phyloP scores from a whole-genome alignment of 2,797 vertebrate species.

The Peromyscus melanophrys region DNA sequence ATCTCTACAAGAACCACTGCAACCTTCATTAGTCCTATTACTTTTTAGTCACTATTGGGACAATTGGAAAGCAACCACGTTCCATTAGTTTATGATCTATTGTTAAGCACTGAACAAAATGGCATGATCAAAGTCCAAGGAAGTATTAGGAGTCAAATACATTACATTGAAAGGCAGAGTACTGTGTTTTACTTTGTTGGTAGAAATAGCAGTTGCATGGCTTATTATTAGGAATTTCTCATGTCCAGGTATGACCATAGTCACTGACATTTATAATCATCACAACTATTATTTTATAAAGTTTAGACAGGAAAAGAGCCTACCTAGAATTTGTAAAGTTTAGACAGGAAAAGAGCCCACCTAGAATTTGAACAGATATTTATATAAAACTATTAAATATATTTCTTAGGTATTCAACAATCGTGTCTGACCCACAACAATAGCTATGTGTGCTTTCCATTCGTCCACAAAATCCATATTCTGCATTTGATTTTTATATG shows the following conservation, averaged over 20 bases:
- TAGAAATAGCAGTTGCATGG: conserved; percentile 10
- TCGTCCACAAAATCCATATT: conserved; percentile 46
- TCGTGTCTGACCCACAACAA: not conserved
- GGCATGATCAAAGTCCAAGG: not conserved
- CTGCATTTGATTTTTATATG: not conserved
- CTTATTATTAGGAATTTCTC: not conserved
- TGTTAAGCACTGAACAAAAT: conserved; percentile 56
- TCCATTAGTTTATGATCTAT: not conserved
- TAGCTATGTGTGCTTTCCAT: not conserved
- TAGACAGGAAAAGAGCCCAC: not conserved
- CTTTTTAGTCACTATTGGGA: conserved; percentile 45
- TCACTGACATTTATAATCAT: not conserved
- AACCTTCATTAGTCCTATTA: not conserved
- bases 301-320: not conserved
- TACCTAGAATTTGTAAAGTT: not conserved
- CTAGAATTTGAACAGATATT: not conserved
- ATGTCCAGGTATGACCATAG: conserved; percentile 5
- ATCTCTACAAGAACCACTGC: not conserved
- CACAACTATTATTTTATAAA: not conserved
- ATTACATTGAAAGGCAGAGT: not conserved
- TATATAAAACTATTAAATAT: not conserved
- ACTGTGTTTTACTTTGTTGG: not conserved
- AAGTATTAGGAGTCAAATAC: conserved; percentile 30
- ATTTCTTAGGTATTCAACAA: not conserved
- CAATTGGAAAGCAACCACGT: not conserved